A percentile compares a stretch with the other conserved stretches of the same genome.
Conservation (phyloP, 2,888 invertebrate genomes). For the Augiades crinisus region DNA sequence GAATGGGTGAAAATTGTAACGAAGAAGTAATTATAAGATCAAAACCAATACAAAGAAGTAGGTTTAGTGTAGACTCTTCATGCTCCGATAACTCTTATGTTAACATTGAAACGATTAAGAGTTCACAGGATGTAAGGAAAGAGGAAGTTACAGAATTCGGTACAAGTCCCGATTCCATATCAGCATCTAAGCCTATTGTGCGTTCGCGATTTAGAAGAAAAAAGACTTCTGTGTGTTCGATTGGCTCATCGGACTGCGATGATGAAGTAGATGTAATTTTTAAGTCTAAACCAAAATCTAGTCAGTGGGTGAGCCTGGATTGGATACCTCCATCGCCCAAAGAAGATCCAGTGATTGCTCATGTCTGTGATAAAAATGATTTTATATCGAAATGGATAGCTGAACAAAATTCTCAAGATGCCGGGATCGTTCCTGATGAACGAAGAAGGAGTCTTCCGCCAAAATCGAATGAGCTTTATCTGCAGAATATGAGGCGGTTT, state of each 20-base stretch:
- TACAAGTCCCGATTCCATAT: constrained; percentile 55
- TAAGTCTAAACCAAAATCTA: constrained; percentile 81
- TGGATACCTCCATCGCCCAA: constrained; percentile 76
- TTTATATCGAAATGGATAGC: constrained; percentile 79
- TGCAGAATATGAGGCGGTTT: constrained; percentile 75
- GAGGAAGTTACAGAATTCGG: constrained; percentile 59
- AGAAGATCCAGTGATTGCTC: constrained; percentile 75
- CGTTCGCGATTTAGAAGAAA: constrained; percentile 72
- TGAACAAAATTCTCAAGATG: constrained; percentile 73
- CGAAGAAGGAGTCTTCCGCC: constrained; percentile 75
- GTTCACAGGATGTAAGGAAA: constrained; percentile 77
- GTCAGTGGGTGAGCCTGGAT: constrained; percentile 80
- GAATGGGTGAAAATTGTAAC: constrained; percentile 51
- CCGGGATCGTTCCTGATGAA: constrained; percentile 68
- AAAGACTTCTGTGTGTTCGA: constrained; percentile 77
- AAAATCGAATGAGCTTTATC: constrained; percentile 74
- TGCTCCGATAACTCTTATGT: constrained; percentile 81
- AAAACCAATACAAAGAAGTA: constrained; percentile 64
- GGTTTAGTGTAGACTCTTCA: constrained; percentile 78
- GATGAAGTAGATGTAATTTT: constrained; percentile 79
- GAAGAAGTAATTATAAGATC: constrained; percentile 66
- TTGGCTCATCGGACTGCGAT: constrained; percentile 77
- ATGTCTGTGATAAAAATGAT: constrained; percentile 80
- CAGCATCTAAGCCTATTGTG: constrained; percentile 56
- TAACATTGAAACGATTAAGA: constrained; percentile 76